Base-by-base conservation (phyloP, 2,797 vertebrate genomes). In the Gymnopithys bicolor region DNA sequence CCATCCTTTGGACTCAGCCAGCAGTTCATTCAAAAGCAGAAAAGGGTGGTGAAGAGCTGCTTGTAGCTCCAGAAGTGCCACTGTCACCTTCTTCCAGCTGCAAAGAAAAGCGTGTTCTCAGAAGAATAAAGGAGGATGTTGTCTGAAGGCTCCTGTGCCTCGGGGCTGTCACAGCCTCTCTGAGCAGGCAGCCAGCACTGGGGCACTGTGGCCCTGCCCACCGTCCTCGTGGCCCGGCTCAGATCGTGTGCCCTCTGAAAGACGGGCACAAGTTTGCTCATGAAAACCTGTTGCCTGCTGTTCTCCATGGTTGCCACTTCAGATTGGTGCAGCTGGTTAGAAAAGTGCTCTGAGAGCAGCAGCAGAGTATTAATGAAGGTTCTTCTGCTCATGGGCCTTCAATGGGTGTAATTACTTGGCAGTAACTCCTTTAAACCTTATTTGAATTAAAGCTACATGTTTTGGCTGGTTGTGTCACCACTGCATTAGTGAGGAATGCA, bases 391-490 rank as follows among this genome's bases (percentile, higher is more conserved):
- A 3, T 39, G 30, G 41, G 49, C 67, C 93, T 87, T 91, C 94
- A 89, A 49, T 90, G 71, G 81, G 84, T 87, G 95, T 94, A 94
- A 96, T 97, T 93, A 84, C 94, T 94, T 96, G 94, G 95, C 96
- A 97, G 75, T 71, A 78, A 94, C 84, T 83, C 79, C 94, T 90
- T 87, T 66, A 94, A 90, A 87, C 68, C 78, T 64, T 87, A 77
- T 67, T 94, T 96, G 93, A 95, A 90, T 77, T 84, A 92, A 95
- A 87, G 63, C 88, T 94, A 60, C 93, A 80, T 93, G 91, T 90
- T 96, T 96, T 93, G 95, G 79, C 88, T 91, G 76, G 92, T 95
- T 88, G 60, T 93, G 86, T 94, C 95, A 90, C 51, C 59, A 1
- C 78, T 77, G 73, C 78, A 64, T 96, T 93, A 88, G 89, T 19